phyloP scores from a whole-genome alignment of 1,140 invertebrate genomes.

The Sarcophaga bullata region DNA sequence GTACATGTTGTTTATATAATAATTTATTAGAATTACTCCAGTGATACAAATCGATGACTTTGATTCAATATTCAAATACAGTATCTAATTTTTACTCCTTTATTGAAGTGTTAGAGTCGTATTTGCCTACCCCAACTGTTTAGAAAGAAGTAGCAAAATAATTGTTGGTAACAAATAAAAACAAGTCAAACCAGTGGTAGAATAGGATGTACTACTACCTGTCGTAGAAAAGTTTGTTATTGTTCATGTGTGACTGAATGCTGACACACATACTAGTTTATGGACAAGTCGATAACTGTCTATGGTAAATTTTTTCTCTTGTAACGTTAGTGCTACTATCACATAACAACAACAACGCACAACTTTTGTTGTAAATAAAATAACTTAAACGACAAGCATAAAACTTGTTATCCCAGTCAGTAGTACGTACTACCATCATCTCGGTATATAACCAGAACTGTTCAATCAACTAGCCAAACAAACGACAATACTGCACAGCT shows the following conservation, averaged over 20 bases:
- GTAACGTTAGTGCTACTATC: no score
- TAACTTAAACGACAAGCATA: not conserved
- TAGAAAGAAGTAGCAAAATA: not conserved
- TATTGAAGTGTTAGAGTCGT: no score
- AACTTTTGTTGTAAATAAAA: constrained; percentile 2
- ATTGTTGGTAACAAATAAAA: not conserved
- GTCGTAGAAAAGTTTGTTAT: not conserved
- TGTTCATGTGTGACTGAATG: not conserved
- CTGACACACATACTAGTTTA: not conserved
- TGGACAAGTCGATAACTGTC: not conserved
- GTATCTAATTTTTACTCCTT: no score
- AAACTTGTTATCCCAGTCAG: not conserved
- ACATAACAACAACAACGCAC: not conserved
- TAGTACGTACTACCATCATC: not conserved
- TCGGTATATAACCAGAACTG: not conserved
- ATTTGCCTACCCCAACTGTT: no score
- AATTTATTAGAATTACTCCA: no score
- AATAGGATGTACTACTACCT: not conserved
- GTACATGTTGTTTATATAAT: no score
- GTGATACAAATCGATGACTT: no score
- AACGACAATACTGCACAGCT: not conserved
- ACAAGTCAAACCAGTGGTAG: constrained; percentile 29
- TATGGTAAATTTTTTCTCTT: not conserved
- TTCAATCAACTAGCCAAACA: not conserved
- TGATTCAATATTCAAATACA: no score